A percentile compares a stretch with the other conserved stretches of the same genome.
Conservation (phyloP, 30 jellyfish, hydroid and myxozoan genomes). For the Cassiopea andromeda region DNA sequence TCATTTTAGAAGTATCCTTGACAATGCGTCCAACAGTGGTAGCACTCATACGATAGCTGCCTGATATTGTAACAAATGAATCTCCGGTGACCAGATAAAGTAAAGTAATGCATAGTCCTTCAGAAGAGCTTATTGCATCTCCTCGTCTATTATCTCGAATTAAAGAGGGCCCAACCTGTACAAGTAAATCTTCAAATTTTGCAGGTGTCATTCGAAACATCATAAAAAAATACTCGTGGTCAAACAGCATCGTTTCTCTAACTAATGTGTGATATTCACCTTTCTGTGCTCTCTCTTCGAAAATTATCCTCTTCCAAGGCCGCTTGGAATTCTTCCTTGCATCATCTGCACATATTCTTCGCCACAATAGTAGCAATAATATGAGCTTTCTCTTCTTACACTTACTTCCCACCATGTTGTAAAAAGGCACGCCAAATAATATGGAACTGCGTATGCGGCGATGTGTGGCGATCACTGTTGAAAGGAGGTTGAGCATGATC, state of each 20-base stretch:
- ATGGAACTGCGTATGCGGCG: too few species aligned
- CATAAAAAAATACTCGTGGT: neutral
- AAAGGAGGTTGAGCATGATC: too few species aligned
- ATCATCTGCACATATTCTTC: too few species aligned
- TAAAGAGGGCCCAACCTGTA: neutral
- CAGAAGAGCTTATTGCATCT: constrained; percentile 43
- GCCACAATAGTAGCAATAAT: too few species aligned
- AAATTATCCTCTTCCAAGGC: too few species aligned
- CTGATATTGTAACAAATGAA: constrained; percentile 70
- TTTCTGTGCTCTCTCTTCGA: too few species aligned
- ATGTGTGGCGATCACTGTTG: too few species aligned
- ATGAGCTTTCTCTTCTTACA: too few species aligned
- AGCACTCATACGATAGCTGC: constrained; percentile 59
- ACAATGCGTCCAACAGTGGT: constrained; percentile 53
- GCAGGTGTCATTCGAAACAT: constrained; percentile 26
- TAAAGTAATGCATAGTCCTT: constrained; percentile 41
- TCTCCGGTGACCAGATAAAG: constrained; percentile 63
- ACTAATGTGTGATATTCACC: constrained; percentile 10
- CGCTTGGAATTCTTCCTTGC: too few species aligned
- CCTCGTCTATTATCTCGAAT: neutral
- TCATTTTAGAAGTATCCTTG: constrained; percentile 51
- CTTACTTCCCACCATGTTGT: too few species aligned
- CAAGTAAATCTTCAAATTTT: constrained; percentile 7
- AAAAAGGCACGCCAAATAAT: too few species aligned
- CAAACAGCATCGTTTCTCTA: neutral